phyloP scores from a whole-genome alignment of 2,797 vertebrate species.

The Rhinoraja longicauda region DNA sequence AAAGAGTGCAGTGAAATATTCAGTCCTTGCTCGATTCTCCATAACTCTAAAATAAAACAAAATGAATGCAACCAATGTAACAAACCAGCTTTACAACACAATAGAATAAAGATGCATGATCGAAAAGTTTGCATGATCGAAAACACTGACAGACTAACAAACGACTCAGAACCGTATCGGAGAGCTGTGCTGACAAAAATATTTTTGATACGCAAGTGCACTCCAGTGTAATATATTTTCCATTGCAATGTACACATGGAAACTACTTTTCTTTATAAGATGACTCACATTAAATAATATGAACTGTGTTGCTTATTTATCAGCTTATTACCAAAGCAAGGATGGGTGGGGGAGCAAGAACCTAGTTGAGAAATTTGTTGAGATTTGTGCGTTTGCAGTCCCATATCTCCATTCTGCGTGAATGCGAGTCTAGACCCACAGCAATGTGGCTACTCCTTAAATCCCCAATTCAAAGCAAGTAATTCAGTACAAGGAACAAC shows the following conservation, averaged over 20 bases:
- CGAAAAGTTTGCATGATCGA: background rate
- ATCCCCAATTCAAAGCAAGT: no score
- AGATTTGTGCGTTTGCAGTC: no score
- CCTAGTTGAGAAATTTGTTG: no score
- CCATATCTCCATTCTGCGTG: no score
- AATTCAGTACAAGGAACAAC: no score
- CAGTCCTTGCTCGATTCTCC: conserved; percentile 79
- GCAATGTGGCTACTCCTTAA: no score
- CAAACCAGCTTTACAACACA: conserved; percentile 40
- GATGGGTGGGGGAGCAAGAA: background rate
- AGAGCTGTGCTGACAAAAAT: background rate
- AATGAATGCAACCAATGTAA: conserved; percentile 40
- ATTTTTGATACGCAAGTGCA: background rate
- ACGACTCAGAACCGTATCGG: background rate
- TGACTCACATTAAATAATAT: background rate
- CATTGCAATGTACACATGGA: background rate
- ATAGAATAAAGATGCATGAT: background rate
- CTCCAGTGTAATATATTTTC: background rate
- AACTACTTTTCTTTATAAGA: no score
- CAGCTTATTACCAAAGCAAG: background rate
- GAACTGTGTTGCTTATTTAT: background rate
- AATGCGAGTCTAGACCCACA: no score
- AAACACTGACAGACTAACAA: background rate
- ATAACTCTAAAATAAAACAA: conserved; percentile 67
- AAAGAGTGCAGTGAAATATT: conserved; percentile 84